Evolutionary conservation across 2,797 vertebrate species (phyloP).

Genomic region (Anabacerthia variegaticeps): DNA sequence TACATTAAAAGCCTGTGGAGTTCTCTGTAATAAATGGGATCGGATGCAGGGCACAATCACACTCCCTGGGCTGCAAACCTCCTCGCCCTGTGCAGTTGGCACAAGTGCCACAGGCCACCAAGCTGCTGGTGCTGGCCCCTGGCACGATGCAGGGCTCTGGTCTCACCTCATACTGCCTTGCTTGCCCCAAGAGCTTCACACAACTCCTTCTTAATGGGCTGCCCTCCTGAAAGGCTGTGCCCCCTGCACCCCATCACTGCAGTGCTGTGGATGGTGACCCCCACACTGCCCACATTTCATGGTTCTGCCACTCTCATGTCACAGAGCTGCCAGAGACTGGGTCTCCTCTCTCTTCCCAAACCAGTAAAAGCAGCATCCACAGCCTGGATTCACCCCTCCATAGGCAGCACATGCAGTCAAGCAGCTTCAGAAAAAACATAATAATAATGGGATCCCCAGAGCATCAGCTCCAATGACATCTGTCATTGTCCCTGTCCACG

Average conservation of each 20-base stretch:
- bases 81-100: accelerated
- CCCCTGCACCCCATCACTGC: background rate
- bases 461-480: accelerated
- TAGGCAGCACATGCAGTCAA: accelerated
- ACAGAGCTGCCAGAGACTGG: background rate
- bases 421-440: background rate
- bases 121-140: background rate
- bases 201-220: accelerated
- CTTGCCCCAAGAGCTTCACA: background rate
- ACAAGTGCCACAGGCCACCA: accelerated
- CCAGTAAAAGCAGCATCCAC: background rate
- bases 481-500: accelerated
- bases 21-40: background rate
- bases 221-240: accelerated
- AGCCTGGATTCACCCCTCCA: background rate
- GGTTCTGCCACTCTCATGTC: background rate
- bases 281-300: accelerated
- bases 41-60: accelerated
- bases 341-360: background rate
- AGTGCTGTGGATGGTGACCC: background rate
- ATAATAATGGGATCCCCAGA: accelerated
- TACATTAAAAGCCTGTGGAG: slow-evolving; percentile 2
- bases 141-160: background rate
- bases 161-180: background rate
- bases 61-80: background rate